Base-by-base conservation (phyloP, 2,113 vertebrate species). In the Struthidea cinerea region DNA sequence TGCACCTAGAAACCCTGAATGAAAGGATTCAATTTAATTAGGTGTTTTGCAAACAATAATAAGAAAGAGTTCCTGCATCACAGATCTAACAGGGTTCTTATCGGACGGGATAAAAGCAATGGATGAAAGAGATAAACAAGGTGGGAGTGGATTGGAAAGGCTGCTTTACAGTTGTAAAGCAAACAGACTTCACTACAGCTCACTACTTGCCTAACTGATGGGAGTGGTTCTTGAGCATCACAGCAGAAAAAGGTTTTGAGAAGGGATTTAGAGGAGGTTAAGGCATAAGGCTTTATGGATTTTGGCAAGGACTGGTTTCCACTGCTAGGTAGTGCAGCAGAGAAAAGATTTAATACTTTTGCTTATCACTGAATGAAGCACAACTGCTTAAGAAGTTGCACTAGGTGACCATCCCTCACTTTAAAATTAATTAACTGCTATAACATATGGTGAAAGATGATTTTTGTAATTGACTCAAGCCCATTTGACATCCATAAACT, bases 141-240 rank as follows among this genome's bases (percentile, higher is more conserved):
- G 60, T 81, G 57, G 83, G 94, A 90, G 53, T 74, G 76, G 73
- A 63, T 49, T 95, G 88, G 60, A 84, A 75, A 84, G 47, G 9
- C 64, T 90, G 73, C 70, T 84, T 77, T 77, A 68, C 74, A 74
- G 88, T 71, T 95, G 84, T 49, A 90, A 94, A 93, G 83, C 64
- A 94, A 93, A 90, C 93, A 97, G 73, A 44, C 60, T 84, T 84
- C 71, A 52, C 68, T 90, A 13, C 82, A 95, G 85, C 85, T 95
- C 85, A 21, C 84, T 96, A 74, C 93, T 92, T 96, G 96, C 68
- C 75, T 92, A 47, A 61, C 77, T 2, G 26, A 77, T 88, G 82
- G 95, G 84, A 93, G 87, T 84, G 90, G 75, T 28, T 85, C 26
- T 1, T 0, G 2, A 87, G 46, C 84, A 91, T 68, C 84, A 65